phyloP scores from a whole-genome alignment of 2,888 invertebrate genomes.

The Torymus tubicola region DNA sequence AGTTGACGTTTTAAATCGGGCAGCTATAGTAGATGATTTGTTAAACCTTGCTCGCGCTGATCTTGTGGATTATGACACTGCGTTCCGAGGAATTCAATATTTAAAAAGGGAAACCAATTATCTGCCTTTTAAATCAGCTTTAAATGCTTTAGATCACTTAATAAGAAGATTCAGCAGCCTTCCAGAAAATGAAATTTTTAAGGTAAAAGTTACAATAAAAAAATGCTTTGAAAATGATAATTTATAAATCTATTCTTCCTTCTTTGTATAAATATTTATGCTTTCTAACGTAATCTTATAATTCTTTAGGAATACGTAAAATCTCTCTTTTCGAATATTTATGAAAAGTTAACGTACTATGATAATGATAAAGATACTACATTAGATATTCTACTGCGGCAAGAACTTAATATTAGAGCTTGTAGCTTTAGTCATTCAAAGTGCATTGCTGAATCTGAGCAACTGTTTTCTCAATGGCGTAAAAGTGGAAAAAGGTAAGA shows the following conservation, averaged over 20 bases:
- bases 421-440: slow-evolving; percentile 79
- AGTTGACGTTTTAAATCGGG: slow-evolving; percentile 82
- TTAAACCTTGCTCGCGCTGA: slow-evolving; percentile 80
- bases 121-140: slow-evolving; percentile 83
- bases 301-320: slow-evolving; percentile 60
- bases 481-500: slow-evolving; percentile 47
- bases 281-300: slow-evolving; percentile 14
- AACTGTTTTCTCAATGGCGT: slow-evolving; percentile 75
- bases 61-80: slow-evolving; percentile 77
- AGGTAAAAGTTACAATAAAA: slow-evolving; percentile 52
- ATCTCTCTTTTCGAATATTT: slow-evolving; percentile 76
- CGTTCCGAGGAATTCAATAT: slow-evolving; percentile 80
- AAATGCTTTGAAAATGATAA: too few relatives aligned
- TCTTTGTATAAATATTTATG: neutral
- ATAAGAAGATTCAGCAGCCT: slow-evolving; percentile 53
- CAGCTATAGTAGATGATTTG: slow-evolving; percentile 85
- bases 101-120: slow-evolving; percentile 82
- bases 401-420: slow-evolving; percentile 79
- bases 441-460: slow-evolving; percentile 76
- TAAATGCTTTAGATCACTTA: slow-evolving; percentile 77
- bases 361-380: slow-evolving; percentile 77
- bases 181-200: slow-evolving; percentile 61
- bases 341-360: slow-evolving; percentile 77
- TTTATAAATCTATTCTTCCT: neutral
- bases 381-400: slow-evolving; percentile 78